These are phyloP conservation scores for Leptinotarsa tumamoca DNA, from an alignment of 2,888 invertebrate species.

Conservation along the genomic window DNA sequence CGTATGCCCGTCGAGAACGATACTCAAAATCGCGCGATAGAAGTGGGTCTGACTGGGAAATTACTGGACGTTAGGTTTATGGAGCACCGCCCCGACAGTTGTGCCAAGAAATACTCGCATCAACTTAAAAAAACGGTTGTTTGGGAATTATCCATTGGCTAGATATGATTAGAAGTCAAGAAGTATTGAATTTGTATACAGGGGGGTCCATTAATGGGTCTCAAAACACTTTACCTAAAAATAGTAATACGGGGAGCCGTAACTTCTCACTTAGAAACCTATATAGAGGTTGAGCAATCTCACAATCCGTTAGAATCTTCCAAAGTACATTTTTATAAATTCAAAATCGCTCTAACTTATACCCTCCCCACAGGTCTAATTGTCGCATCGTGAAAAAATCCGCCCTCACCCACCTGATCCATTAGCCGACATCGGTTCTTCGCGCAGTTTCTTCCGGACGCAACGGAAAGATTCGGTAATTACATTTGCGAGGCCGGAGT, in stretches of 20 bases:
- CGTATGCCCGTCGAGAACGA: neutral
- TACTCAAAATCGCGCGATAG: neutral
- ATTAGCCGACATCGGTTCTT: conserved; percentile 18
- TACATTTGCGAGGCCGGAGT: conserved; percentile 61
- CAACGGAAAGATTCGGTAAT: conserved; percentile 55
- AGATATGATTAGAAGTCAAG: too few species aligned
- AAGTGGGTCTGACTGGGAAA: neutral
- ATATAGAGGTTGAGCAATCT: too few species aligned
- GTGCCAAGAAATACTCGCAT: neutral
- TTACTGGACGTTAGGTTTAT: neutral
- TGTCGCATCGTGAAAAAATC: neutral
- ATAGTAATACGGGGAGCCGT: too few species aligned
- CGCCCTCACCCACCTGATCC: conserved; percentile 25
- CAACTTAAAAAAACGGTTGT: too few species aligned
- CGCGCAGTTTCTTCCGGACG: conserved; percentile 16
- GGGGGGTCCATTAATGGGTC: too few species aligned
- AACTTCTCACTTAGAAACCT: too few species aligned
- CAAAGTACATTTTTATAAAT: neutral
- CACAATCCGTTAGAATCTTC: too few species aligned
- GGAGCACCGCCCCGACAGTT: neutral
- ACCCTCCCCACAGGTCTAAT: neutral
- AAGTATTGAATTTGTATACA: too few species aligned
- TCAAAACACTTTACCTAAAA: too few species aligned
- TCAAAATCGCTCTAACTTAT: neutral
- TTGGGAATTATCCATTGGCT: too few species aligned